These are phyloP conservation scores for Lasioglossum pauxillum DNA, from an alignment of 2,888 invertebrate genomes.

Conservation along the genomic window DNA sequence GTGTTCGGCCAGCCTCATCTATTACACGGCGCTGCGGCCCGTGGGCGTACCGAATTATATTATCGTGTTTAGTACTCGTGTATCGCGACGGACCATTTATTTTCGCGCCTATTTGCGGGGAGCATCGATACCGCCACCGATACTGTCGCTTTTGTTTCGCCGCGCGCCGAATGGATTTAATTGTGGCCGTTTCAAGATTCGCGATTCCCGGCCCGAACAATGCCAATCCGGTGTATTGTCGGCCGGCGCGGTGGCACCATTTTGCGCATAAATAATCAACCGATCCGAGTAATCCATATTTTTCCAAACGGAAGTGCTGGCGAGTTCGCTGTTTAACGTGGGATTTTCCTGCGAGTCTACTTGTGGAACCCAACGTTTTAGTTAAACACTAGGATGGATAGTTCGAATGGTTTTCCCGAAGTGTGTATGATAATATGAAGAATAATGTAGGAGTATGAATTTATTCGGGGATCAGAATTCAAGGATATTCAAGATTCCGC, in stretches of 20 bases:
- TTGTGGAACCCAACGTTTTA: no score
- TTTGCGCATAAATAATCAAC: not conserved
- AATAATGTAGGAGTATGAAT: no score
- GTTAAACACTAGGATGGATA: no score
- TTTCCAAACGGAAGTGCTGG: not conserved
- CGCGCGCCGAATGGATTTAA: not conserved
- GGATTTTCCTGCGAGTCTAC: no score
- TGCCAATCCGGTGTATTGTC: not conserved
- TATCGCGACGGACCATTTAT: not conserved
- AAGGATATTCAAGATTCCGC: no score
- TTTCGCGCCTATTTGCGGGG: not conserved
- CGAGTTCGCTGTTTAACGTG: no score
- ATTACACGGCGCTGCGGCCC: not conserved
- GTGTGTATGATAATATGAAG: no score
- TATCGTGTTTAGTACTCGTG: not conserved
- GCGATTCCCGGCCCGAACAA: not conserved
- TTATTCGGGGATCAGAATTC: no score
- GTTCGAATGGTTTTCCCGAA: no score
- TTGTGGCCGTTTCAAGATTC: constrained; percentile 12
- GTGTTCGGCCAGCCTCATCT: not conserved
- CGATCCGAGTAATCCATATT: not conserved
- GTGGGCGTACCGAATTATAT: not conserved
- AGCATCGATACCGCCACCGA: not conserved
- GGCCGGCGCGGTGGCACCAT: not conserved
- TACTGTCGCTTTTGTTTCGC: not conserved